Base-by-base conservation (phyloP, 2,113 vertebrate species). In the Ceyx margarethae region DNA sequence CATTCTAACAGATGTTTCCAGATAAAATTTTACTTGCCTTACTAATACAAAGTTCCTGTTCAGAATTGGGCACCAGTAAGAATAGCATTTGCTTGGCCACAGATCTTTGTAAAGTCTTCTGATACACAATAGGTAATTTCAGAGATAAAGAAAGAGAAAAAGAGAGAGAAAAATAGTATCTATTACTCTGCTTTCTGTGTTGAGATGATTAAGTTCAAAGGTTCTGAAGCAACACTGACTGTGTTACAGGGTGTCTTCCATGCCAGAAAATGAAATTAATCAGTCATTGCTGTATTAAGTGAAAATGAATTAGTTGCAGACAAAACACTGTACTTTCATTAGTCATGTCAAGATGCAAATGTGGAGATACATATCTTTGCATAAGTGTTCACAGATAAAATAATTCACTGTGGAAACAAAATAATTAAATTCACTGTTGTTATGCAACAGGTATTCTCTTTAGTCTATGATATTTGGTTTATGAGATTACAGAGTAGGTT, bases 201-300 rank as follows among this genome's bases (percentile, higher is more conserved):
- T 60, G n/a, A 79, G 86, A 89, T 90, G 91, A 93, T 94, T 84
- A 92, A 93, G 81, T 95, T 94, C 89, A 92, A 75, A 84, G 83
- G 57, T 91, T 87, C 76, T 90, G 66, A 81, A 90, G 72, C 54
- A 90, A 46, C 81, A 79, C 14, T 79, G 83, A 58, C 66, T 80
- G 11, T 91, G 61, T 87, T 93, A 80, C 78, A 76, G 66, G 81
- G 82, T 82, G 84, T 73, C 78, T 71, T 90, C 89, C 74, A 31
- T 58, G 42, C 53, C 69, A 95, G 69, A 90, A 92, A 89, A 95
- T 92, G 54, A 95, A 87, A 85, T 94, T 86, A 81, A 90, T 92
- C 89, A 85, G 67, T 94, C 77, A 81, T 83, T 94, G 88, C 81
- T 0, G 0, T 79, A 89, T 91, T 93, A 94, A 93, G 62, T 88